Evolutionary conservation across 2,113 vertebrate genomes (phyloP).

Genomic region (Turnix velox): DNA sequence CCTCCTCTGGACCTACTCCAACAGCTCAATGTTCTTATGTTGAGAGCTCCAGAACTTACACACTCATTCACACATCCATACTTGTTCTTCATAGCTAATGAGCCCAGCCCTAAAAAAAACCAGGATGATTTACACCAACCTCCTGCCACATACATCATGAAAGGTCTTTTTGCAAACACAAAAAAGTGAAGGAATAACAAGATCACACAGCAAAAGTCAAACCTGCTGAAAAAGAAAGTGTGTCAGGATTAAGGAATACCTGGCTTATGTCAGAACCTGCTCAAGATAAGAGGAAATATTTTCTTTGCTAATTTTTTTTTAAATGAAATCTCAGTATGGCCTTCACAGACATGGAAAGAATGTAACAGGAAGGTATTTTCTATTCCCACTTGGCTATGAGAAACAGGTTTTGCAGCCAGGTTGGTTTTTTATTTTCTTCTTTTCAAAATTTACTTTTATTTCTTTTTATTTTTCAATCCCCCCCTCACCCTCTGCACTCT

Average conservation of each 20-base stretch:
- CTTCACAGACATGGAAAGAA: conserved; percentile 49
- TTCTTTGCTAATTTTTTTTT: no score
- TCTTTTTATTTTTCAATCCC: not conserved
- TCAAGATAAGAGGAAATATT: conserved; percentile 38
- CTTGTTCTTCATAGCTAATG: not conserved
- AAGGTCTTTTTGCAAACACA: not conserved
- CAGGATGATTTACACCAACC: not conserved
- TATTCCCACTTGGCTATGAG: conserved; percentile 20
- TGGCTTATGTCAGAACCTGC: conserved; percentile 29
- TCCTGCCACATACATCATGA: not conserved
- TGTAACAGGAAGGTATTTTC: conserved; percentile 33
- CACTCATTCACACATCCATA: fast-evolving
- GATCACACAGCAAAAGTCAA: not conserved
- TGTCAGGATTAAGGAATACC: conserved; percentile 17
- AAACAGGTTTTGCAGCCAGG: not conserved
- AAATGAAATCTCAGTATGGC: conserved; percentile 24
- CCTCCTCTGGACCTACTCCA: no score
- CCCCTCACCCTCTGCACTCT: not conserved
- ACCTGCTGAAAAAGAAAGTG: not conserved
- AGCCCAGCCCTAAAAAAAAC: not conserved
- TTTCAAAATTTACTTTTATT: not conserved
- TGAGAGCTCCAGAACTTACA: no score
- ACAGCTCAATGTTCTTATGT: no score
- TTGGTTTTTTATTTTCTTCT: not conserved
- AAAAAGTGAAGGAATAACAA: not conserved